phyloP scores from a whole-genome alignment of 2,113 vertebrate genomes.

The Guaruba guarouba region DNA sequence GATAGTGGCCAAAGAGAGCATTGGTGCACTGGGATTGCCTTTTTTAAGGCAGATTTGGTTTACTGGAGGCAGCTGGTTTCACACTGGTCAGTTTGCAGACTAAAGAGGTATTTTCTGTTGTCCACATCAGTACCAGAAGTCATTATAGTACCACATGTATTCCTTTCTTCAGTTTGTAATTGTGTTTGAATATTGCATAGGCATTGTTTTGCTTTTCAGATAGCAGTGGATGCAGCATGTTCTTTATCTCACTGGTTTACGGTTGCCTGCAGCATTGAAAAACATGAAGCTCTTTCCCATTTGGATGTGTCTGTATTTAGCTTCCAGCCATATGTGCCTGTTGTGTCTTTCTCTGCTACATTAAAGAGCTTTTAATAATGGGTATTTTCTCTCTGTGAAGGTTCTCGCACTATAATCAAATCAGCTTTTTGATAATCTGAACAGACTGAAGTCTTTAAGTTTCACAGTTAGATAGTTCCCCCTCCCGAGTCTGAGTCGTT shows the following conservation, averaged over 20 bases:
- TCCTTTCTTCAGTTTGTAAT: background rate
- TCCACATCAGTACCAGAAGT: background rate
- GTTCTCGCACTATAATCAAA: conserved; percentile 30
- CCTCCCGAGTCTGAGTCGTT: background rate
- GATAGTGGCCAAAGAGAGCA: background rate
- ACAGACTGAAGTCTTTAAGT: conserved; percentile 33
- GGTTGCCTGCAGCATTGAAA: background rate
- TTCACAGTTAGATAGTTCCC: conserved; percentile 1
- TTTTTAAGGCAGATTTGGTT: background rate
- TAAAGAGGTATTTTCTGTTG: fast-evolving
- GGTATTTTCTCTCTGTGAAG: conserved; percentile 35
- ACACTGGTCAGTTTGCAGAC: fast-evolving
- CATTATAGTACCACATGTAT: too few species aligned
- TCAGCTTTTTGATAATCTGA: conserved; percentile 24
- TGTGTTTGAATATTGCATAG: background rate
- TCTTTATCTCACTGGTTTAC: background rate
- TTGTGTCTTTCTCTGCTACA: conserved; percentile 6
- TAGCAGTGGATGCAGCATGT: background rate
- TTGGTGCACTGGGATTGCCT: background rate
- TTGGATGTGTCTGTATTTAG: conserved; percentile 8
- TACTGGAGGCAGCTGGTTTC: background rate
- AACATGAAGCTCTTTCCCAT: background rate
- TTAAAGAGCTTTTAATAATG: conserved; percentile 43
- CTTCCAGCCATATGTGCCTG: conserved; percentile 31
- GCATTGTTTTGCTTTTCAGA: background rate